A percentile compares a stretch with the other conserved stretches of the same genome.
Conservation (phyloP, 2,888 invertebrate genomes). For the Ferdinandea cuprea region DNA sequence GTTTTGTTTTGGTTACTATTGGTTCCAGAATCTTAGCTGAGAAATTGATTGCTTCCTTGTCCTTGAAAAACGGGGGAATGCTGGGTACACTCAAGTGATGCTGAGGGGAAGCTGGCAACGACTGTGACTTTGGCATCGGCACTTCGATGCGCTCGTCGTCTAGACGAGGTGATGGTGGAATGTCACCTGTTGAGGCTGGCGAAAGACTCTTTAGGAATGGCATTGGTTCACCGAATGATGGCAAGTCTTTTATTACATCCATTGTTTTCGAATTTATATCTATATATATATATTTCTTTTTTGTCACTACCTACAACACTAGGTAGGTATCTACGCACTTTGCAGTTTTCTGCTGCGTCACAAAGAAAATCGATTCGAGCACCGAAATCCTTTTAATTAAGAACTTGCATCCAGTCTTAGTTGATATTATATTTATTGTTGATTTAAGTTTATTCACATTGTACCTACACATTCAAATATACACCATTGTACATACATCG, state of each 20-base stretch:
- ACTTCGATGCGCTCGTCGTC: constrained; percentile 76
- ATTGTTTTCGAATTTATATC: constrained; percentile 42
- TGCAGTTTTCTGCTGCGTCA: constrained; percentile 3
- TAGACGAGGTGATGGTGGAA: constrained; percentile 80
- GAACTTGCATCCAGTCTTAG: not conserved
- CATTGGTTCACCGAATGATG: constrained; percentile 64
- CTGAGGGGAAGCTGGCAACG: constrained; percentile 80
- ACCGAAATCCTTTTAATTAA: constrained; percentile 24
- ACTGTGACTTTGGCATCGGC: constrained; percentile 79
- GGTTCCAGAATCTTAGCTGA: constrained; percentile 50
- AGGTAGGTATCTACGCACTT: constrained; percentile 18
- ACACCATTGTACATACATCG: constrained; percentile 62
- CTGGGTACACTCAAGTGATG: constrained; percentile 75
- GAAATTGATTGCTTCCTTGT: constrained; percentile 58
- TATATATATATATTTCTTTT: too few species aligned
- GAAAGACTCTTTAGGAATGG: constrained; percentile 66
- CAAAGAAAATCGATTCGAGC: constrained; percentile 20
- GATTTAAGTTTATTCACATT: constrained; percentile 51
- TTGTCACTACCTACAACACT: not conserved
- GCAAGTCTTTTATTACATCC: constrained; percentile 72
- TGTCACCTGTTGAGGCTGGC: constrained; percentile 74
- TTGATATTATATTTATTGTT: constrained; percentile 2
- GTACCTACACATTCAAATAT: constrained; percentile 41
- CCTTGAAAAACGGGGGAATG: constrained; percentile 52
- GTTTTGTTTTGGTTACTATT: constrained; percentile 26